Conservation (phyloP, 2,888 invertebrate genomes). For the Campoletis raptor region DNA sequence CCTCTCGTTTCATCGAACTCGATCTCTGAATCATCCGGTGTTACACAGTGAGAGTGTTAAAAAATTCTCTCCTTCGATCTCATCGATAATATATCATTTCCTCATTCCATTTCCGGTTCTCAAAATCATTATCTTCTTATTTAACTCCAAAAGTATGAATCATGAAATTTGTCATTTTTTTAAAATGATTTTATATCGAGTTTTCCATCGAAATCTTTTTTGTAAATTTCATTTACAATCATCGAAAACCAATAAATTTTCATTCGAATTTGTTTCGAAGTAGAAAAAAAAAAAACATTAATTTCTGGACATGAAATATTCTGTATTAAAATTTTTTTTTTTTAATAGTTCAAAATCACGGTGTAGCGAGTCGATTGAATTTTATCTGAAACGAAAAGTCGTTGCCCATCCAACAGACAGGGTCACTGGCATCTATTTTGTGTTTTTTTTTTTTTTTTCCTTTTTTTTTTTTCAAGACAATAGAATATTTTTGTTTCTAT, state of each 20-base stretch:
- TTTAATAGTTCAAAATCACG: too few relatives aligned
- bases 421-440: neutral
- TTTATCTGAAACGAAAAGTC: neutral
- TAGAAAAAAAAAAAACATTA: too few relatives aligned
- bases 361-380: too few relatives aligned
- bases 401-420: neutral
- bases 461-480: neutral
- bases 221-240: too few relatives aligned
- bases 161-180: neutral
- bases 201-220: too few relatives aligned
- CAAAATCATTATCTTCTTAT: too few relatives aligned
- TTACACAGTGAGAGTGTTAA: neutral
- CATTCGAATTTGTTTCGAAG: too few relatives aligned
- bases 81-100: neutral
- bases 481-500: neutral
- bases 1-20: slow-evolving; percentile 73
- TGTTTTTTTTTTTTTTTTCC: too few relatives aligned
- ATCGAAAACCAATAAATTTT: too few relatives aligned
- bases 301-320: too few relatives aligned
- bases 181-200: neutral
- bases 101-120: neutral
- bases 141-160: neutral
- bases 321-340: too few relatives aligned
- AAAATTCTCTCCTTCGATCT: neutral
- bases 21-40: slow-evolving; percentile 72